Evolutionary conservation across 2,888 invertebrate species (phyloP).

Genomic region (Cephus rjabovi): DNA sequence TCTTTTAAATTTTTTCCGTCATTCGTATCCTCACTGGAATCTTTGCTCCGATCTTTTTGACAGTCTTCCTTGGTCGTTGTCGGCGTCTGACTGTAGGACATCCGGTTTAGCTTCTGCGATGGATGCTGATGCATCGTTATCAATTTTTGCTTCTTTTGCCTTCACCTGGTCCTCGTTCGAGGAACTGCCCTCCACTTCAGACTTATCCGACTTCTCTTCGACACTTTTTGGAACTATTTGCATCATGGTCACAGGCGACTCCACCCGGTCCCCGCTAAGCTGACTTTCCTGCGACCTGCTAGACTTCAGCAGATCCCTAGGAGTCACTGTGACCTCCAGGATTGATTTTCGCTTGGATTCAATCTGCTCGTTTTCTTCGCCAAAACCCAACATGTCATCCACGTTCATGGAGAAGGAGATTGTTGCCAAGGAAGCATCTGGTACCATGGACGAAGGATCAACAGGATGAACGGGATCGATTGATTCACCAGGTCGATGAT

Average conservation of each 20-base stretch:
- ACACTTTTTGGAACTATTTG: conserved; percentile 35
- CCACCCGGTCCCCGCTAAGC: conserved; percentile 30
- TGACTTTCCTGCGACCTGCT: conserved; percentile 35
- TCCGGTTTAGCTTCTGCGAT: background rate
- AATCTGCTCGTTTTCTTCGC: conserved; percentile 27
- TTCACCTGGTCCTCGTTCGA: background rate
- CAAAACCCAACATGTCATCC: conserved; percentile 36
- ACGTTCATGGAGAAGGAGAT: conserved; percentile 37
- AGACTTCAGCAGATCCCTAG: conserved; percentile 29
- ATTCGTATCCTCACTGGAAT: conserved; percentile 5
- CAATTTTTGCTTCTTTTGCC: background rate
- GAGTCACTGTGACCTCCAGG: conserved; percentile 28
- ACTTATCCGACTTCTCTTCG: conserved; percentile 26
- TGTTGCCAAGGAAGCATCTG: conserved; percentile 27
- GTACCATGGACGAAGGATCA: background rate
- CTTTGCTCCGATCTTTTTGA: background rate
- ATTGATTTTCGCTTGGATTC: conserved; percentile 21
- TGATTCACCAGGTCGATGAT: background rate
- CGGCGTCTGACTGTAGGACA: background rate
- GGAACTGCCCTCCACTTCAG: conserved; percentile 8
- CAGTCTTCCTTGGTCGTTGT: background rate
- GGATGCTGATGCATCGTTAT: background rate
- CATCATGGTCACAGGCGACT: conserved; percentile 45
- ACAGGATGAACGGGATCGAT: background rate
- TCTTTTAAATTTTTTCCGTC: conserved; percentile 12